Evolutionary conservation across 2,113 vertebrate genomes (phyloP).

Genomic region (Prionailurus viverrinus): DNA sequence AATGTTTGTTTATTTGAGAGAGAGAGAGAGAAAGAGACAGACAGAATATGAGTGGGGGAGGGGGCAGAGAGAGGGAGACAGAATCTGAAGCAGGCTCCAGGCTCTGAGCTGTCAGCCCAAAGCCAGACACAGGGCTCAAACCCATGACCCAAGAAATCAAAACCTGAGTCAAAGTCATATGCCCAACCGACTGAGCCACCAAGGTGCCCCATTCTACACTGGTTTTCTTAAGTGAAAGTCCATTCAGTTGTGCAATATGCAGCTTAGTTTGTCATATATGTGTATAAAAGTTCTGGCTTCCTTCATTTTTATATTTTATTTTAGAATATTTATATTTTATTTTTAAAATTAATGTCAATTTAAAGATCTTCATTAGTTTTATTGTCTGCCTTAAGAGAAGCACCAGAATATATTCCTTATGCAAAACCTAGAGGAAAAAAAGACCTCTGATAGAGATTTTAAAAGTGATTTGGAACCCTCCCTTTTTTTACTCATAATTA

Average conservation of each 20-base stretch:
- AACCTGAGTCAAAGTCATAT: no score
- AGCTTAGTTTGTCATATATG: not conserved
- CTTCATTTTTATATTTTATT: not conserved
- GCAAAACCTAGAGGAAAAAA: not conserved
- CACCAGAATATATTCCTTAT: not conserved
- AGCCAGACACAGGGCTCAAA: no score
- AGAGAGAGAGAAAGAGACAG: no score
- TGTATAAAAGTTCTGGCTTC: not conserved
- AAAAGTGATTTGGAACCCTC: not conserved
- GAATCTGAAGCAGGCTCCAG: no score
- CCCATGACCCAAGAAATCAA: no score
- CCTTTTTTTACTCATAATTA: not conserved
- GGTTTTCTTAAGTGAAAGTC: not conserved
- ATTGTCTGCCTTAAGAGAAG: not conserved
- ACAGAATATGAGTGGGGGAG: no score
- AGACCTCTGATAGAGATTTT: not conserved
- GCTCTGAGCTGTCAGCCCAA: no score
- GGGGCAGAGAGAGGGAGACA: no score
- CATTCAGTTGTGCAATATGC: not conserved
- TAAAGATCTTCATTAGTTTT: conserved; percentile 2
- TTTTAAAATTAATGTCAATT: not conserved
- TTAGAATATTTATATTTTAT: not conserved
- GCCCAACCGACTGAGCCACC: no score
- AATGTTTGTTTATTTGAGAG: no score
- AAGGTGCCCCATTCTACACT: not conserved